Evolutionary conservation across 23 tunicate genomes (phyloP), one percentile per base, ranked within the genome.

Genomic region (Styela clava): DNA sequence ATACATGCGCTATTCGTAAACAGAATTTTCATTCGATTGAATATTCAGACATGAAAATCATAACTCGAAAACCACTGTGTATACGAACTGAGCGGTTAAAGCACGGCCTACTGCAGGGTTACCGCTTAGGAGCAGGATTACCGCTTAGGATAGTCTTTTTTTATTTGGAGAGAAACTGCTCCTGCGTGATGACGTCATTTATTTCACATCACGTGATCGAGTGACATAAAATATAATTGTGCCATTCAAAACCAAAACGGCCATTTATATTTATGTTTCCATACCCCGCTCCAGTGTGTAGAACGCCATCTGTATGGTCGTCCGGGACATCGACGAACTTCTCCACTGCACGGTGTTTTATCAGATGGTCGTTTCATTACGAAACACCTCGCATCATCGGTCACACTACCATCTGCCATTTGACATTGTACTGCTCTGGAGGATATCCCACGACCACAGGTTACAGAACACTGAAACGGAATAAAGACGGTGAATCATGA

Each of bases 281-380:
- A 71, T 80, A 93, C 98, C 92, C 83, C 35, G 74, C 98, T 76
- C 98, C 98, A 93, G 27, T 76, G 85, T 31, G 79, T 70, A 69
- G 84, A 81, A 79, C 88, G 82, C 98, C 98, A 93, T 63, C 98
- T 74, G 56, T 84, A 70, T 3, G 24, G 56, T 68, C 34, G 71
- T 7, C 83, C 63, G 24, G 84, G 81, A 62, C 97, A 91, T 44
- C 56, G 7, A 5, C 56, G 56, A 22, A 64, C 26, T 37, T 72
- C 76, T 64, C 25, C 19, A 63, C 74, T 78, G 82, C 98, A 93
- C 21, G 73, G 65, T 9, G 31, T 63, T 51, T 64, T 73, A 79
- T 65, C 82, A 24, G 74, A 56, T 2, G 97, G 97, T 20, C 84
- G 80, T 37, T 35, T 34, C 28, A 83, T 77, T 69, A 83, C 84